phyloP scores from a whole-genome alignment of 2,113 vertebrate genomes.

The Octodon degus region DNA sequence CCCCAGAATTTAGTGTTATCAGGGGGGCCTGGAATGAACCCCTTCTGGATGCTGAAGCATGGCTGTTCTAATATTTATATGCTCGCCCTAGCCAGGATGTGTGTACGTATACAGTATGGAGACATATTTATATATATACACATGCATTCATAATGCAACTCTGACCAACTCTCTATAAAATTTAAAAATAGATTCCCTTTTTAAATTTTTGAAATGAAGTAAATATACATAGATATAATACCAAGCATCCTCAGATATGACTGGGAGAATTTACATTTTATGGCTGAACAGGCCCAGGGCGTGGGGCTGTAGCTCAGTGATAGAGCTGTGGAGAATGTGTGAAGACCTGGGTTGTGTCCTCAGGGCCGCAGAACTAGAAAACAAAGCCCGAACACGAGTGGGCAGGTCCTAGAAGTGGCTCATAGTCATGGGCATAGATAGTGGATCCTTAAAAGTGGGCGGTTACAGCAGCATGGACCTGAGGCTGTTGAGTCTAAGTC shows the following conservation, averaged over 20 bases:
- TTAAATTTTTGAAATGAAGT: slow-evolving; percentile 29
- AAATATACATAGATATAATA: slow-evolving; percentile 16
- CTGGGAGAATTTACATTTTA: slow-evolving; percentile 43
- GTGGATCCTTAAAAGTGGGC: neutral
- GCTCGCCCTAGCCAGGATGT: neutral
- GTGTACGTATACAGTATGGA: neutral
- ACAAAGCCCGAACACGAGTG: neutral
- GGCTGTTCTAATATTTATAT: neutral
- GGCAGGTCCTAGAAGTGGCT: neutral
- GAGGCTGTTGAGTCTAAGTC: neutral
- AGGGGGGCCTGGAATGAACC: neutral
- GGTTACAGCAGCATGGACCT: neutral
- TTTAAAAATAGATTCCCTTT: slow-evolving; percentile 29
- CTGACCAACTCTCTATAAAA: neutral
- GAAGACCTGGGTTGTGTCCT: neutral
- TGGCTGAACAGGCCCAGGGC: neutral
- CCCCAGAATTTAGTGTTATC: neutral
- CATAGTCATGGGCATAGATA: neutral
- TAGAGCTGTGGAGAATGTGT: neutral
- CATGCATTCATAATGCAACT: neutral
- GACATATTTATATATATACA: neutral
- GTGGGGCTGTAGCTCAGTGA: neutral
- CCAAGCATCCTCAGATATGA: neutral
- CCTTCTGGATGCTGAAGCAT: neutral
- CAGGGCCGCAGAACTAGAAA: neutral